These are phyloP conservation scores for Volucella bombylans DNA, from an alignment of 2,888 invertebrate genomes.

Conservation along the genomic window DNA sequence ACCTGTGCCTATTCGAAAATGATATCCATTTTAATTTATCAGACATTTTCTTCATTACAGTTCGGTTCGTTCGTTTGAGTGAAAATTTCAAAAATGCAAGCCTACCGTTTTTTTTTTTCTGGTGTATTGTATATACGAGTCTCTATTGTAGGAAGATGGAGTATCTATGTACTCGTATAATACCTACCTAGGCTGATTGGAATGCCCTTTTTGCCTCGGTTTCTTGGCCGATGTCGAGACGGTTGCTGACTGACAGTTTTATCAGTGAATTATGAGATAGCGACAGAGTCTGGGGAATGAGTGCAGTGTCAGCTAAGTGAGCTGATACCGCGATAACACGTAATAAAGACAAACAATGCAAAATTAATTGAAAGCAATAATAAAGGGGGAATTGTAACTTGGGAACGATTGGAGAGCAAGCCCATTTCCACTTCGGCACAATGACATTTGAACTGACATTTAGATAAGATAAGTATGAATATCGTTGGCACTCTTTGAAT, in stretches of 20 bases:
- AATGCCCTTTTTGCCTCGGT: background rate
- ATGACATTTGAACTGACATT: no score
- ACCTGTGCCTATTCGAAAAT: slow-evolving; percentile 50
- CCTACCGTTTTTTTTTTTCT: background rate
- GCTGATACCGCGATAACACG: slow-evolving; percentile 2
- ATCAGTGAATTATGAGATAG: slow-evolving; percentile 20
- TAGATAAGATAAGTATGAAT: no score
- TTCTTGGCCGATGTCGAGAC: background rate
- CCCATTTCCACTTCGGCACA: no score
- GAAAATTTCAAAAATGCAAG: background rate
- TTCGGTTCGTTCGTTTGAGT: background rate
- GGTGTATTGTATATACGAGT: no score
- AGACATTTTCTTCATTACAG: slow-evolving; percentile 6
- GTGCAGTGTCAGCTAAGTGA: slow-evolving; percentile 1
- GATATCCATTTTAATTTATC: slow-evolving; percentile 40
- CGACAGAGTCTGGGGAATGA: background rate
- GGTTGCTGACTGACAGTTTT: background rate
- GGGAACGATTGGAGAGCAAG: no score
- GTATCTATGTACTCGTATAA: no score
- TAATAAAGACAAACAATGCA: background rate
- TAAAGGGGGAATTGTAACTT: no score
- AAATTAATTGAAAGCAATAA: background rate
- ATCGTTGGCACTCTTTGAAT: no score
- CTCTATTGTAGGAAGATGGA: no score
- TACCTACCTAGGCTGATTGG: no score